phyloP scores from a whole-genome alignment of 2,888 invertebrate species.

The Ennomos fuscantarius region DNA sequence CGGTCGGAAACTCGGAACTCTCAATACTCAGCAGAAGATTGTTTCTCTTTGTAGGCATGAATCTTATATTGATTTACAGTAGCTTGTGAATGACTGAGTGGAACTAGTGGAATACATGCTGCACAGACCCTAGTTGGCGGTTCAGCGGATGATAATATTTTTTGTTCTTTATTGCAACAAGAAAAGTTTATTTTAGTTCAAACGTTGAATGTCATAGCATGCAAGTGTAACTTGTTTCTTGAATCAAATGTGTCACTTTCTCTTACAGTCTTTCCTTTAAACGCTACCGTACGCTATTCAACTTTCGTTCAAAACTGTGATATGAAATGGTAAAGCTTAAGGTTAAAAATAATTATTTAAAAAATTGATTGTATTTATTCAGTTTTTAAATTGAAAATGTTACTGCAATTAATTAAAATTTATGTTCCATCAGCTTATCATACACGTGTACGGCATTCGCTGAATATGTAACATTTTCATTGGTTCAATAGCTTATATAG shows the following conservation, averaged over 20 bases:
- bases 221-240: not conserved
- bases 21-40: too few species aligned
- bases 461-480: slow-evolving; percentile 1
- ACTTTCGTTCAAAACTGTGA: slow-evolving; percentile 3
- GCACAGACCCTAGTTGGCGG: too few species aligned
- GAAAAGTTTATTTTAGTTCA: too few species aligned
- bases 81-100: too few species aligned
- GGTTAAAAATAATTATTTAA: too few species aligned
- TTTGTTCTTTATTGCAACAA: not conserved
- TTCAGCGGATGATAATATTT: not conserved
- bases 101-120: too few species aligned
- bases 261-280: slow-evolving; percentile 22
- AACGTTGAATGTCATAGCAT: too few species aligned
- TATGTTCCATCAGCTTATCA: slow-evolving; percentile 7
- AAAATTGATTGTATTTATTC: too few species aligned
- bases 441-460: slow-evolving; percentile 4
- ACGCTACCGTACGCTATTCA: slow-evolving; percentile 12
- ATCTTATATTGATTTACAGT: too few species aligned
- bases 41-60: too few species aligned
- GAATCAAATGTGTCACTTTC: slow-evolving; percentile 22
- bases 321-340: not conserved
- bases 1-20: too few species aligned
- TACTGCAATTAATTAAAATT: slow-evolving; percentile 8
- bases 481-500: not conserved
- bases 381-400: too few species aligned